Evolutionary conservation across 2,797 vertebrate genomes (phyloP).

Genomic region (Gymnocypris eckloni): DNA sequence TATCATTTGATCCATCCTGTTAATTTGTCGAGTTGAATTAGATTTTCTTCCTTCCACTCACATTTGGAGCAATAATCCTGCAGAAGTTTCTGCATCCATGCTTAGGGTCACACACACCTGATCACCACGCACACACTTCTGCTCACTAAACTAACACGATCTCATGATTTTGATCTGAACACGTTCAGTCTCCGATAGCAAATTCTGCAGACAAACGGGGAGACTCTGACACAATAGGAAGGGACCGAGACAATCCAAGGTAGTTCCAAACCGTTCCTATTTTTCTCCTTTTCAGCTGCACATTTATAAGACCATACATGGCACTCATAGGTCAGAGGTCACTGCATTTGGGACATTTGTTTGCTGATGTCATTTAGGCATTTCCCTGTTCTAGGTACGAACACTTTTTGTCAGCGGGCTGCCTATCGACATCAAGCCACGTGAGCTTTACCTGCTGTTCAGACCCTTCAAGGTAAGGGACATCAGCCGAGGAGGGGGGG

Average conservation of each 20-base stretch:
- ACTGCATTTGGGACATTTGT: not conserved
- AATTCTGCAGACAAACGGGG: conserved; percentile 47
- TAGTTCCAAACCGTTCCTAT: conserved; percentile 46
- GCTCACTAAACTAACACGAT: conserved; percentile 60
- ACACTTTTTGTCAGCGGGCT: conserved; percentile 96
- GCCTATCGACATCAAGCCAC: conserved; percentile 95
- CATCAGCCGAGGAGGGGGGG: too few species aligned
- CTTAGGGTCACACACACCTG: conserved; percentile 54
- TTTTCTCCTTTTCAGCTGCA: conserved; percentile 16
- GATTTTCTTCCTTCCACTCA: conserved; percentile 46
- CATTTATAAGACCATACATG: conserved; percentile 4
- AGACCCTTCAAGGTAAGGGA: conserved; percentile 94
- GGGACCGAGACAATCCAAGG: conserved; percentile 54
- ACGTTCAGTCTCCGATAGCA: conserved; percentile 45
- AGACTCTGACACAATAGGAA: conserved; percentile 54
- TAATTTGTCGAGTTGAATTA: conserved; percentile 39
- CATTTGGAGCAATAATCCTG: conserved; percentile 36
- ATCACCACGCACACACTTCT: conserved; percentile 60
- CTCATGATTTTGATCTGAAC: conserved; percentile 58
- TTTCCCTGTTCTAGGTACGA: conserved; percentile 85
- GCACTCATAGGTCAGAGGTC: conserved; percentile 19
- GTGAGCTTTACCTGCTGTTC: conserved; percentile 97
- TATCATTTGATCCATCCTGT: conserved; percentile 54
- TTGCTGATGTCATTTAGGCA: conserved; percentile 42
- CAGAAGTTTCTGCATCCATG: conserved; percentile 53